phyloP scores from a whole-genome alignment of 2,113 vertebrate species.

The Crypturellus undulatus region DNA sequence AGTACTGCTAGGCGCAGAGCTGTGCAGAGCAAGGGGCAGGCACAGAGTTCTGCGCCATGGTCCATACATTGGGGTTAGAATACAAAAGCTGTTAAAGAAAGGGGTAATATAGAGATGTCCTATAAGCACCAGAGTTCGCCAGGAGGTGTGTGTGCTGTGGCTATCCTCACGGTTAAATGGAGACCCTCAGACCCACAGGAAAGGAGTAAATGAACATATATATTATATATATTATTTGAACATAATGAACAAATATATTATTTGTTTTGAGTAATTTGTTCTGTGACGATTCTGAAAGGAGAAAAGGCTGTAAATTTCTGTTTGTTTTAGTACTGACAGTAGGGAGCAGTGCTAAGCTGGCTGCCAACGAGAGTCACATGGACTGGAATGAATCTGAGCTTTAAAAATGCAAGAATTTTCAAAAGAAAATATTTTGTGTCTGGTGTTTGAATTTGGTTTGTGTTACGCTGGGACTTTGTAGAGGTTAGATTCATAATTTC shows the following conservation, averaged over 20 bases:
- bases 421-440: conserved; percentile 22
- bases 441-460: conserved; percentile 6
- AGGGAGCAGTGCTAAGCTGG: conserved; percentile 68
- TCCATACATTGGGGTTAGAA: neutral
- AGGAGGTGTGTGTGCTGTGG: neutral
- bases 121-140: neutral
- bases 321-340: conserved; percentile 60
- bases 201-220: neutral
- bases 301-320: conserved; percentile 34
- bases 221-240: too few species aligned
- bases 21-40: neutral
- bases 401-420: conserved; percentile 25
- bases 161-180: neutral
- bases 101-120: neutral
- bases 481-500: neutral
- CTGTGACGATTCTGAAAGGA: neutral
- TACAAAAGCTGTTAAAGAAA: neutral
- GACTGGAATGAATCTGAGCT: neutral
- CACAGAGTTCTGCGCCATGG: fast-evolving
- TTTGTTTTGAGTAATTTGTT: neutral
- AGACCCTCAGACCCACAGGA: neutral
- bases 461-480: neutral
- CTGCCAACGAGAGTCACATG: conserved; percentile 36
- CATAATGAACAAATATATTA: neutral
- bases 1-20: neutral